Conservation (phyloP, 2,888 invertebrate genomes). For the Brenthis daphne region DNA sequence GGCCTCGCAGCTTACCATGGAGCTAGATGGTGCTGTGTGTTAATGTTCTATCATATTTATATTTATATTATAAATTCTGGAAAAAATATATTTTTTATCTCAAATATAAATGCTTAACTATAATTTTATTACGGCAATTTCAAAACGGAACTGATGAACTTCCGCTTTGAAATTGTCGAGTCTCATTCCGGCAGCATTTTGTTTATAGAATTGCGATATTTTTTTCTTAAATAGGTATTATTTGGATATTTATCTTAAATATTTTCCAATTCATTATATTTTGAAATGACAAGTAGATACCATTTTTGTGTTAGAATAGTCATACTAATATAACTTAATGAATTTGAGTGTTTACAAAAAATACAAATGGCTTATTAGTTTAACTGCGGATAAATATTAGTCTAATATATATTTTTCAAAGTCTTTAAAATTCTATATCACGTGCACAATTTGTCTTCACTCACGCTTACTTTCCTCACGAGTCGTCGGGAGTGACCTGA, state of each 20-base stretch:
- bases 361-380: too few relatives aligned
- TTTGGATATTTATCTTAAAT: neutral
- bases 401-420: neutral
- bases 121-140: slow-evolving; percentile 22
- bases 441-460: slow-evolving; percentile 14
- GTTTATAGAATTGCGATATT: neutral
- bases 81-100: too few relatives aligned
- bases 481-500: slow-evolving; percentile 42
- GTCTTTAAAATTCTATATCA: neutral
- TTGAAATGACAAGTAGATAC: too few relatives aligned
- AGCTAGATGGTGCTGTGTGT: too few relatives aligned
- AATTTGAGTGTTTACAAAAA: too few relatives aligned
- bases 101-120: neutral
- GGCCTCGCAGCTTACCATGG: too few relatives aligned
- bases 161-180: slow-evolving; percentile 22
- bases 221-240: neutral
- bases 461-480: slow-evolving; percentile 40
- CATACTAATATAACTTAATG: too few relatives aligned
- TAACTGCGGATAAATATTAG: too few relatives aligned
- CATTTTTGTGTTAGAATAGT: too few relatives aligned
- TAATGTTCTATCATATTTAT: too few relatives aligned
- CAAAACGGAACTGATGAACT: slow-evolving; percentile 22
- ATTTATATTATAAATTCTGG: too few relatives aligned
- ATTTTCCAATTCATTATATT: too few relatives aligned
- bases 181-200: slow-evolving; percentile 1